Conservation (phyloP, 2,888 invertebrate species). For the Saturnia pavonia region DNA sequence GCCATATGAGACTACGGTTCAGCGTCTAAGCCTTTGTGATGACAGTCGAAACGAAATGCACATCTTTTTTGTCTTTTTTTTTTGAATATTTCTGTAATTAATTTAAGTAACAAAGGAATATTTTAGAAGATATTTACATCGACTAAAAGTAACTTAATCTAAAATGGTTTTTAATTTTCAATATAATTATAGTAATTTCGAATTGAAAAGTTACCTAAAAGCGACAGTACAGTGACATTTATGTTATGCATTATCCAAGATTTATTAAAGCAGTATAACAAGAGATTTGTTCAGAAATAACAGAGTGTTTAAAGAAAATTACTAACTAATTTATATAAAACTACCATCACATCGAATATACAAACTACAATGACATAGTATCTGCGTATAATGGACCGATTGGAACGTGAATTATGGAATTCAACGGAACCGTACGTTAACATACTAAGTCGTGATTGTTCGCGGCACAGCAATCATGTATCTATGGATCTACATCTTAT, state of each 20-base stretch:
- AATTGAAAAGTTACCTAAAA: slow-evolving; percentile 68
- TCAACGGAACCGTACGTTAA: slow-evolving; percentile 48
- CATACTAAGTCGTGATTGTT: slow-evolving; percentile 60
- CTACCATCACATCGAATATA: slow-evolving; percentile 69
- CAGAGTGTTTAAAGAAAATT: slow-evolving; percentile 51
- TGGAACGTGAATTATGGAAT: slow-evolving; percentile 35
- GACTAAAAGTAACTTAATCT: slow-evolving; percentile 65
- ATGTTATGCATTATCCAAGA: slow-evolving; percentile 58
- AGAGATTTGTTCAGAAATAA: slow-evolving; percentile 58
- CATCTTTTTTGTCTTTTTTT: slow-evolving; percentile 42
- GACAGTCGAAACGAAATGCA: slow-evolving; percentile 39
- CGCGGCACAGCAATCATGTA: slow-evolving; percentile 53
- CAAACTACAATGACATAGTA: slow-evolving; percentile 59
- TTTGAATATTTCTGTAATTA: slow-evolving; percentile 42
- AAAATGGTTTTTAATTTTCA: slow-evolving; percentile 53
- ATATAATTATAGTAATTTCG: slow-evolving; percentile 41
- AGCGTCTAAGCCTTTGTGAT: slow-evolving; percentile 57
- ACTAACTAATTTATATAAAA: slow-evolving; percentile 56
- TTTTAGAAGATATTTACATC: slow-evolving; percentile 68
- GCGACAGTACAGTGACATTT: slow-evolving; percentile 67
- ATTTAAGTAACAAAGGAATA: slow-evolving; percentile 52
- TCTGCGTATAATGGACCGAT: slow-evolving; percentile 44
- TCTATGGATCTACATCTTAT: slow-evolving; percentile 59
- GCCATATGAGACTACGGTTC: slow-evolving; percentile 63
- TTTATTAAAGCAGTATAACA: slow-evolving; percentile 68